Base-by-base conservation (phyloP, 2,797 vertebrate genomes). In the Eidolon dupreanum region DNA sequence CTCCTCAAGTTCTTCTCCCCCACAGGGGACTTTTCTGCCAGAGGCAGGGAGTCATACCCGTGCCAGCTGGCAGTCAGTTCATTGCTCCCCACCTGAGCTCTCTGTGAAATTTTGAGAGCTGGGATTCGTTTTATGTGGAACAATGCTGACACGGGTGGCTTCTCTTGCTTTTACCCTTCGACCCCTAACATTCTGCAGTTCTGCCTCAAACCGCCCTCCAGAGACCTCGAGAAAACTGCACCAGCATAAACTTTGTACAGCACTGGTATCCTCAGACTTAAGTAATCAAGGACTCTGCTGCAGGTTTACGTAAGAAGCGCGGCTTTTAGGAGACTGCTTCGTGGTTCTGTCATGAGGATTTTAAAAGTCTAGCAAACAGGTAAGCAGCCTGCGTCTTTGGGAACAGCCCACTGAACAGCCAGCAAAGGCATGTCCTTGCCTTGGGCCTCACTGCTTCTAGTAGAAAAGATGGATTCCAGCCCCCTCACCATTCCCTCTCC, bases 231-330 rank as follows among this genome's bases (percentile, higher is more conserved):
- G 33, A 70, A 78, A 75, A 75, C 41, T 0, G 24, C 41, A 8
- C 33, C 2, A 0, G 46, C n/a, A 12, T 28, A 61, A 61, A 36
- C 19, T 19, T 1, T 0, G 33, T 1, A 19, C 1, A 22, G 20
- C 24, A 5, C 19, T 2, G 0, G 22, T 12, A 43, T 43, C 13
- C 78, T 83, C 26, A 1, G 33, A 43, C 20, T 4, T 59, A 46
- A 79, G 31, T 3, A 3, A 28, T 2, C 0, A 0, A 38, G 55
- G 63, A 17, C 61, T 43, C 38, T 10, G 13, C 43, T 36, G 57
- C 81, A 57, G 26, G 41, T 65, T 43, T 43, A 1, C 55, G 46
- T 66, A 46, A 28, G 77, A 31, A 49, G 11, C 66, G 43, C 0
- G 0, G 12, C 15, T 24, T 85, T 68, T 7, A 55, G 13, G 46